Conservation (phyloP, 2,888 invertebrate species). For the Dolichomitus sp. region DNA sequence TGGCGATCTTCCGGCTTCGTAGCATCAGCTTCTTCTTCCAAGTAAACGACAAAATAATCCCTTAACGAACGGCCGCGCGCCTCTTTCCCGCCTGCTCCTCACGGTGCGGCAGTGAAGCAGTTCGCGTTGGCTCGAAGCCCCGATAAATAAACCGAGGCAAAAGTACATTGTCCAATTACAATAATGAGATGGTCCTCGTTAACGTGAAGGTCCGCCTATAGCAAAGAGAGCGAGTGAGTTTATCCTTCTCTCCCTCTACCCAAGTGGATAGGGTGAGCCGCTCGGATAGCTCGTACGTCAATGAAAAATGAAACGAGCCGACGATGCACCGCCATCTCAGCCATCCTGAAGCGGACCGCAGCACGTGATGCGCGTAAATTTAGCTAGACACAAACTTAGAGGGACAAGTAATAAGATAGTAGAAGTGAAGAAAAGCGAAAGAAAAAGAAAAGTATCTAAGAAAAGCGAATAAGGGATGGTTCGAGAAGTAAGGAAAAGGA, state of each 20-base stretch:
- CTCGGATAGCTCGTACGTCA: conserved; percentile 58
- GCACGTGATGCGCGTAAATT: conserved; percentile 45
- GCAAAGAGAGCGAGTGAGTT: conserved; percentile 45
- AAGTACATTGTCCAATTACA: conserved; percentile 79
- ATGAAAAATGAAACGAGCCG: conserved; percentile 66
- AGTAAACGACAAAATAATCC: conserved; percentile 63
- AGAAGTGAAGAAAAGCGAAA: conserved; percentile 30
- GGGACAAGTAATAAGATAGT: conserved; percentile 45
- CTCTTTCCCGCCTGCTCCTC: conserved; percentile 43
- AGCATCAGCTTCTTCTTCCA: conserved; percentile 28
- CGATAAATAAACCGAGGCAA: conserved; percentile 74
- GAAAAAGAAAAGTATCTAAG: not conserved
- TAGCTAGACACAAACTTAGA: conserved; percentile 20
- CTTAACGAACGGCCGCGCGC: conserved; percentile 69
- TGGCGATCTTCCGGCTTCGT: conserved; percentile 25
- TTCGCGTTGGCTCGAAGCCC: conserved; percentile 42
- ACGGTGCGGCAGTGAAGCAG: conserved; percentile 52
- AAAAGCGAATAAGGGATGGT: conserved; percentile 19
- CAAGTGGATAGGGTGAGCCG: conserved; percentile 16
- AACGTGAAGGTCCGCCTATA: conserved; percentile 60
- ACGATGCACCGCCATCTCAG: conserved; percentile 43
- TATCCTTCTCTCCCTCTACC: conserved; percentile 44
- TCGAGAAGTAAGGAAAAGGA: conserved; percentile 32
- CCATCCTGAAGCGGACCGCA: conserved; percentile 4
- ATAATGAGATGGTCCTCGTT: conserved; percentile 79